phyloP scores from a whole-genome alignment of 2,113 vertebrate species.

The Clupea harengus region DNA sequence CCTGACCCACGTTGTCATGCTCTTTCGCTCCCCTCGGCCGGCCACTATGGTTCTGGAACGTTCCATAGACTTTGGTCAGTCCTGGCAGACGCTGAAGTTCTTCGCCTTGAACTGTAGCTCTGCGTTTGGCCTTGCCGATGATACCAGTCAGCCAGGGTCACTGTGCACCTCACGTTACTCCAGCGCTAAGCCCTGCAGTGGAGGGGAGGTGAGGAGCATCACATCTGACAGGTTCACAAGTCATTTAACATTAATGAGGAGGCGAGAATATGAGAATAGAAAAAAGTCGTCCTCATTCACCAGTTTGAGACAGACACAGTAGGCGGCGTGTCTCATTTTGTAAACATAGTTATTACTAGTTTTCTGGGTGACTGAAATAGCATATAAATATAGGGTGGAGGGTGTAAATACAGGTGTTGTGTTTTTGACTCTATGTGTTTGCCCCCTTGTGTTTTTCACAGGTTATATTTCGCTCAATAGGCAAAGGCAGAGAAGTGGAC shows the following conservation, averaged over 20 bases:
- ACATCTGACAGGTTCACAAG: not conserved
- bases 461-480: conserved; percentile 82
- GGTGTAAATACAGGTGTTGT: not conserved
- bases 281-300: not conserved
- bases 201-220: conserved; percentile 80
- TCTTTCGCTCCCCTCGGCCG: conserved; percentile 83
- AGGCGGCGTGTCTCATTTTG: not conserved
- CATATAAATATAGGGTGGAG: not conserved
- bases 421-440: not conserved
- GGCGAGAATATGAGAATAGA: not conserved
- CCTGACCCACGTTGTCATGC: conserved; percentile 80
- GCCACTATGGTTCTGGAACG: conserved; percentile 82
- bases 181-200: conserved; percentile 72
- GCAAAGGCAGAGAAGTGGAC: conserved; percentile 63
- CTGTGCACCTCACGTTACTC: conserved; percentile 86
- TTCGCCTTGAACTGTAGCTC: conserved; percentile 81
- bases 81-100: conserved; percentile 80
- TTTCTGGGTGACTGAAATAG: not conserved
- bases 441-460: conserved; percentile 44
- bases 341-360: not conserved
- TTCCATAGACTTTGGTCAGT: conserved; percentile 78
- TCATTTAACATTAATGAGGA: not conserved
- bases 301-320: not conserved
- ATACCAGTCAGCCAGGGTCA: conserved; percentile 70
- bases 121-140: conserved; percentile 79